Evolutionary conservation across 2,888 invertebrate genomes (phyloP).

Genomic region (Dolichomitus sp.): DNA sequence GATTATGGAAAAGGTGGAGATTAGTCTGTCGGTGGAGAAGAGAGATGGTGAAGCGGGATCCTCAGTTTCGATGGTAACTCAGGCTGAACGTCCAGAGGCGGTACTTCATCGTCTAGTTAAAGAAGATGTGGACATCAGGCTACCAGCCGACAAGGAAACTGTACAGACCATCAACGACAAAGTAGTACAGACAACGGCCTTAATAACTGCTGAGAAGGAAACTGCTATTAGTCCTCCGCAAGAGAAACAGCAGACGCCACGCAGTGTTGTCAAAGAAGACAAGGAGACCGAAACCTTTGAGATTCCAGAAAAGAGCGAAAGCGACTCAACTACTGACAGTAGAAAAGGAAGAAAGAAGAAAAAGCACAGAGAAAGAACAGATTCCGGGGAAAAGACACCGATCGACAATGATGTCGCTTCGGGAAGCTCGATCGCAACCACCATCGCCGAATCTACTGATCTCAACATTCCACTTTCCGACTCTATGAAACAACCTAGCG

Average conservation of each 20-base stretch:
- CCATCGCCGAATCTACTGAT: conserved; percentile 88
- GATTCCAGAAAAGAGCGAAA: conserved; percentile 73
- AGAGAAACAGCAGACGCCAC: conserved; percentile 31
- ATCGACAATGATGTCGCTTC: conserved; percentile 70
- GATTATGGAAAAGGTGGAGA: conserved; percentile 80
- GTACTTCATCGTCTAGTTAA: conserved; percentile 75
- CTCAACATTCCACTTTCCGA: conserved; percentile 87
- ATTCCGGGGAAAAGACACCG: conserved; percentile 65
- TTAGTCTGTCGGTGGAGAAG: conserved; percentile 79
- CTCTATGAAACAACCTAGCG: conserved; percentile 87
- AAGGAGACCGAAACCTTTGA: conserved; percentile 79
- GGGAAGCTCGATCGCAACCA: conserved; percentile 83
- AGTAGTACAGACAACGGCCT: conserved; percentile 76
- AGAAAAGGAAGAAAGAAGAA: conserved; percentile 78
- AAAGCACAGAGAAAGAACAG: conserved; percentile 74
- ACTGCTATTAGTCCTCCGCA: conserved; percentile 70
- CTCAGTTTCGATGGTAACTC: conserved; percentile 78
- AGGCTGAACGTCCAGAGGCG: conserved; percentile 74
- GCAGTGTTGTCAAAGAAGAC: conserved; percentile 77
- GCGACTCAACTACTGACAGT: conserved; percentile 64
- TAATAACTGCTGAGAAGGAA: conserved; percentile 73
- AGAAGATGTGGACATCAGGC: conserved; percentile 80
- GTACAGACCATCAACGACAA: conserved; percentile 75
- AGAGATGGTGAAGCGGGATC: conserved; percentile 74
- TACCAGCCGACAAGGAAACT: conserved; percentile 78